Percentiles rank a stretch among this genome's conserved stretches.
Conservation (phyloP, 2,113 vertebrate genomes). For the Chloroceryle aenea region DNA sequence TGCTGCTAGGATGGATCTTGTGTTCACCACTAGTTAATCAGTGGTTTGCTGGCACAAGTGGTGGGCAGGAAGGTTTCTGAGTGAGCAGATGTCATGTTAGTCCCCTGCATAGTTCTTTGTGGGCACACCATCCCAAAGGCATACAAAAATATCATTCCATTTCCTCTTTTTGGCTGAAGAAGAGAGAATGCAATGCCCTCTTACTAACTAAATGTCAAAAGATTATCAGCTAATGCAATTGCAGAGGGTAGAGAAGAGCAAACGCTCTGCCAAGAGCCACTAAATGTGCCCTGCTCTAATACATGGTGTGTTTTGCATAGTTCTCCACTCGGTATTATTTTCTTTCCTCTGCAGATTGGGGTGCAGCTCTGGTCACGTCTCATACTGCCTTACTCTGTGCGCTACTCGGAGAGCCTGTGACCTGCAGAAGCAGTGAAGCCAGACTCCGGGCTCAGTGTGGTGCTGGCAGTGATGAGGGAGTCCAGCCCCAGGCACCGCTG, state of each 20-base stretch:
- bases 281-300: not conserved
- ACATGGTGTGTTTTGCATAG: not conserved
- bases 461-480: rapidly evolving
- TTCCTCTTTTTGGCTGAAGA: not conserved
- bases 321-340: not conserved
- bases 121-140: not conserved
- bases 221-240: not conserved
- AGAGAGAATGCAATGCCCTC: not conserved
- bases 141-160: not conserved
- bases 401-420: not conserved
- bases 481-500: rapidly evolving
- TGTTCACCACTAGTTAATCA: not conserved
- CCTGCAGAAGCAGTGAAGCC: not conserved
- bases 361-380: not conserved
- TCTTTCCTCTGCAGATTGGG: not conserved
- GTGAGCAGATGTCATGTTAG: not conserved
- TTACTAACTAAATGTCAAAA: not conserved
- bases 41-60: not conserved
- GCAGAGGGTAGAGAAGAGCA: not conserved
- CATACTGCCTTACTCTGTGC: rapidly evolving
- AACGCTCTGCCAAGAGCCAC: not conserved
- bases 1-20: not conserved
- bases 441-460: rapidly evolving
- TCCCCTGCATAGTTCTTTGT: not conserved
- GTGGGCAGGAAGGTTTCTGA: not conserved